phyloP scores from a whole-genome alignment of 2,113 vertebrate genomes.

The Triplophysa dalaica region DNA sequence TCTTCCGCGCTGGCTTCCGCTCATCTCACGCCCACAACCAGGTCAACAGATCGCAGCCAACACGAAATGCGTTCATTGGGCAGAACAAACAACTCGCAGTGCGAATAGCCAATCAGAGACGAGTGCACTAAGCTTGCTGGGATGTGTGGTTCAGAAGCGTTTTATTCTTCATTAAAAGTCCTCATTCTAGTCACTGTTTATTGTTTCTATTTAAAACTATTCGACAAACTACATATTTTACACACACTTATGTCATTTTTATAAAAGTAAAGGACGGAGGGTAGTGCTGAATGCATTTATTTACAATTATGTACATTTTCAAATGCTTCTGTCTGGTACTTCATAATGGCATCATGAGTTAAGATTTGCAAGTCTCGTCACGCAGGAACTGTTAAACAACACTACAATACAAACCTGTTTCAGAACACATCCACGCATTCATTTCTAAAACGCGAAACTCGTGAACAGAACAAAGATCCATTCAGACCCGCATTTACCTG shows the following conservation, averaged over 20 bases:
- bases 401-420: conserved; percentile 7
- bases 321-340: not conserved
- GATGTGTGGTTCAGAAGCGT: conserved; percentile 17
- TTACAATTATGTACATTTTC: not conserved
- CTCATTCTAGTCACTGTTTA: not conserved
- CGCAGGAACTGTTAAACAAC: conserved; percentile 10
- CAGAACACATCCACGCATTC: not conserved
- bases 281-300: not conserved
- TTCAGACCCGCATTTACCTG: conserved; percentile 21
- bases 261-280: too few relatives aligned
- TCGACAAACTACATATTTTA: not conserved
- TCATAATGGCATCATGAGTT: conserved; percentile 11
- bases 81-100: conserved; percentile 12
- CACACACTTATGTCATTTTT: not conserved
- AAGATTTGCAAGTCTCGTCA: conserved; percentile 18
- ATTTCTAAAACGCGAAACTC: not conserved
- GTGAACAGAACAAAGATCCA: conserved; percentile 1
- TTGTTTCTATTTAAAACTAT: not conserved
- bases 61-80: conserved; percentile 46
- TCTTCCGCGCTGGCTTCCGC: conserved; percentile 37
- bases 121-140: conserved; percentile 42
- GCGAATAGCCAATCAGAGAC: conserved; percentile 38
- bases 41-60: conserved; percentile 34
- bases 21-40: conserved; percentile 54
- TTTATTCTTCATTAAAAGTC: not conserved